Base-by-base conservation (phyloP, 2,888 invertebrate species). In the Cataglyphis albicans region DNA sequence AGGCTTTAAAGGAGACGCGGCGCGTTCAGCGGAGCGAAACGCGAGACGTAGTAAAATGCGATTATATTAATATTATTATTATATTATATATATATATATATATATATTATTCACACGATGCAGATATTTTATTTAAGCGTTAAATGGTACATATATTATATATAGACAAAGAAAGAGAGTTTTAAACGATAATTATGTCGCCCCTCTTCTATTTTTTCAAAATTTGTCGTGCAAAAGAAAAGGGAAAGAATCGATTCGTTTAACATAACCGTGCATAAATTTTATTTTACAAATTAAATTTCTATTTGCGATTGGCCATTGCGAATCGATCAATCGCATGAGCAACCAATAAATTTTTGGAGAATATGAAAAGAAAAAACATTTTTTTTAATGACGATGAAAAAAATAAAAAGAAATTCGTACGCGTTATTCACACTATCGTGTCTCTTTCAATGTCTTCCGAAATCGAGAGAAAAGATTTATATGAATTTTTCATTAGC, bases 101-200 rank as follows among this genome's bases (percentile, higher is more conserved):
- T 78, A 87, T 88, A 87, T 88, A 88, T 86, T 89, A 91, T 91
- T 88, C 90, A 90, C 90, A 90, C 86, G 88, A 91, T 91, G 89
- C 90, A 90, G 88, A 93, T 91, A 92, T 93, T 92, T 92, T 81
- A 88, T 88, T 84, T 65, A 70, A 86, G 82, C 89, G 89, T 89
- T 85, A 68, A 65, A 78, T 64, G 76, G 74, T 84, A 81, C 32
- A 65, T 84, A 84, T 86, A 85, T 67, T 67, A 80, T 83, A 87
- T 90, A 85, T 86, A 59, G 89, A 88, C 9, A 52, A 5, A 64
- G 41, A 64, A 44, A 67, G 52, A 63, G 61, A 70, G n/a, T 15
- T 78, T 59, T 61, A 61, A 76, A 55, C 32, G 32, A 25, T 59
- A 78, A 78, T 78, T 78, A 70, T 44, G 5, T 72, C 59, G 25